phyloP scores from a whole-genome alignment of 2,888 invertebrate species.

The Volucella bombylans region DNA sequence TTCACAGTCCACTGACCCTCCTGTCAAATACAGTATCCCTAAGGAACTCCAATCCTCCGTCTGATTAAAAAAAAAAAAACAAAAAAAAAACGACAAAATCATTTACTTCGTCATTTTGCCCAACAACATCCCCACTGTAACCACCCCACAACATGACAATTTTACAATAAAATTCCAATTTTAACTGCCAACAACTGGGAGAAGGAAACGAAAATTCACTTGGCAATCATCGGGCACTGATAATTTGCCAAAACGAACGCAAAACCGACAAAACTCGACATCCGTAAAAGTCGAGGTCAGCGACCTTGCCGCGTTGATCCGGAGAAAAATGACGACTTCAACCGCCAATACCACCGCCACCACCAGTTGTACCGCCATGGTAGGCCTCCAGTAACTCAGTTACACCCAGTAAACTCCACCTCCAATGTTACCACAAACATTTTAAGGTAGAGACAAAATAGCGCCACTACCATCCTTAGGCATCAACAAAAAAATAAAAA shows the following conservation, averaged over 20 bases:
- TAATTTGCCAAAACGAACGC: conserved; percentile 35
- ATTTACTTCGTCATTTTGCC: conserved; percentile 55
- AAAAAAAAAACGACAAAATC: conserved; percentile 40
- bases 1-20: conserved; percentile 45
- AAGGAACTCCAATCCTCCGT: background rate
- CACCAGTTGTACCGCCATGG: conserved; percentile 1
- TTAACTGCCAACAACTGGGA: conserved; percentile 28
- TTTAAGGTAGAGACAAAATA: conserved; percentile 49
- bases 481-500: background rate
- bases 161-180: conserved; percentile 39
- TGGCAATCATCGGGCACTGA: conserved; percentile 23
- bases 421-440: conserved; percentile 21
- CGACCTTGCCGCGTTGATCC: conserved; percentile 54
- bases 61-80: background rate
- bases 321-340: conserved; percentile 46
- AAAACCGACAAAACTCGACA: conserved; percentile 51
- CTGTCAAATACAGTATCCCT: conserved; percentile 15
- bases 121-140: background rate
- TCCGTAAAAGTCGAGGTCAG: conserved; percentile 60
- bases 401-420: too few relatives aligned
- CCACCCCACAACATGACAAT: conserved; percentile 4
- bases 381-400: background rate
- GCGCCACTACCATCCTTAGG: background rate
- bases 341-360: conserved; percentile 16
- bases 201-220: conserved; percentile 20